phyloP scores from a whole-genome alignment of 1,140 invertebrate genomes.

The Cotesia typhae region DNA sequence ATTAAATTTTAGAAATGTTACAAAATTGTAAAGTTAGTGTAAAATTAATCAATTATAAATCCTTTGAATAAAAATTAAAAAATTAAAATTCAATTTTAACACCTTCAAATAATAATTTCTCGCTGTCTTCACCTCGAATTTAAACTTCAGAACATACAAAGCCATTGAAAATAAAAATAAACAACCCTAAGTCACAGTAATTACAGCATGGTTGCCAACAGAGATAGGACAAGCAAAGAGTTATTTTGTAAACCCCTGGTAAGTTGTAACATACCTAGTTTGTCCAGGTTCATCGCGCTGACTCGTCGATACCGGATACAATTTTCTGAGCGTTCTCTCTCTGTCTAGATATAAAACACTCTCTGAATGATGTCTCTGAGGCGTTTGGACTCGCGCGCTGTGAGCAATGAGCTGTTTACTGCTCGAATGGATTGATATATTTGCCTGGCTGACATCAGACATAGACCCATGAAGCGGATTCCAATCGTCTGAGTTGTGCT shows the following conservation, averaged over 20 bases:
- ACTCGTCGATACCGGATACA: constrained; percentile 59
- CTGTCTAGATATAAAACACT: constrained; percentile 76
- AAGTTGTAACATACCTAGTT: constrained; percentile 40
- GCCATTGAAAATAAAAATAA: too few species aligned
- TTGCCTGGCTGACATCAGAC: constrained; percentile 55
- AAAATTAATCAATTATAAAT: too few species aligned
- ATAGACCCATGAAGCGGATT: constrained; percentile 52
- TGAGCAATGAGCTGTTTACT: constrained; percentile 78
- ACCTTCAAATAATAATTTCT: too few species aligned
- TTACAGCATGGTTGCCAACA: too few species aligned
- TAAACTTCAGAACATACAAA: too few species aligned
- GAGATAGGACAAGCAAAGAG: too few species aligned
- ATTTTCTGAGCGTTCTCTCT: constrained; percentile 57
- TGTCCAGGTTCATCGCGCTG: constrained; percentile 41
- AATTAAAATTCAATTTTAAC: too few species aligned
- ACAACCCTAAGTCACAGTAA: too few species aligned
- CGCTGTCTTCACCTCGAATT: too few species aligned
- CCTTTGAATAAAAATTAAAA: too few species aligned
- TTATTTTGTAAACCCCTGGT: background rate
- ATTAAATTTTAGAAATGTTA: background rate
- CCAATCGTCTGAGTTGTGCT: constrained; percentile 48
- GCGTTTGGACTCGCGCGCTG: constrained; percentile 80
- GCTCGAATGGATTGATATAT: constrained; percentile 48
- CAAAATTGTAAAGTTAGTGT: background rate
- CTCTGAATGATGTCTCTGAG: constrained; percentile 82